Base-by-base conservation (phyloP, 1,140 invertebrate species). In the Tribolium madens region DNA sequence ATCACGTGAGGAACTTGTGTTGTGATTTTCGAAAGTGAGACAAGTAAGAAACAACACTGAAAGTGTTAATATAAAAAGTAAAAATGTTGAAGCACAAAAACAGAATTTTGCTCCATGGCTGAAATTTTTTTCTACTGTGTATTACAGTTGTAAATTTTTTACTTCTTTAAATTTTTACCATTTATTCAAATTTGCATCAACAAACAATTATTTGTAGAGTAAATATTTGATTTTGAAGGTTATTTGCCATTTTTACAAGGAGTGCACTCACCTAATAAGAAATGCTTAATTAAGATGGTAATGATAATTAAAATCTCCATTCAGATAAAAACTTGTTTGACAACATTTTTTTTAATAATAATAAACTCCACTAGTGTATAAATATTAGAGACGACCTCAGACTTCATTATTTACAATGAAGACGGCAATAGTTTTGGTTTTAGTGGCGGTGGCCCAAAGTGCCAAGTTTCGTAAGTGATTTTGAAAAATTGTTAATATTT, bases 401-500 rank as follows among this genome's bases (percentile, higher is more conserved):
- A 9, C 9, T n/a, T 42, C 2, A 42, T 42, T 42, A 42, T 42
- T 42, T 42, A 42, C 7, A n/a, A 42, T 42, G 36, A 42, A 42
- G 36, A 42, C 9, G 2, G 36, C 36, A 10, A 42, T 42, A 9
- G n/a, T 42, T 42, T 42, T 42, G 7, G 36, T n/a, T 9, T 9
- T 42, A 42, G 52, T 57, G 14, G 52, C 17, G 6, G 15, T 17
- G 7, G 26, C 57, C 57, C 7, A 64, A 6, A 12, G n/a, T 33
- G n/a, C 57, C 21, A 64, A 64, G 1, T 18, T 64, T 31, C 57
- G 57, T 64, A 13, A 64, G 57, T 64, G 46, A 47, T 50, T 50
- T 47, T 60, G 7, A 10, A 3, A 10, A 15, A 7, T 60, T 15
- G 21, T 21, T 18, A 13, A 52, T 15, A 52, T 1, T 52, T 14